A percentile compares a stretch with the other conserved stretches of the same genome.
phyloP scores from a whole-genome alignment of 2,797 vertebrate genomes.

The Sebastiscus albofasciatus region DNA sequence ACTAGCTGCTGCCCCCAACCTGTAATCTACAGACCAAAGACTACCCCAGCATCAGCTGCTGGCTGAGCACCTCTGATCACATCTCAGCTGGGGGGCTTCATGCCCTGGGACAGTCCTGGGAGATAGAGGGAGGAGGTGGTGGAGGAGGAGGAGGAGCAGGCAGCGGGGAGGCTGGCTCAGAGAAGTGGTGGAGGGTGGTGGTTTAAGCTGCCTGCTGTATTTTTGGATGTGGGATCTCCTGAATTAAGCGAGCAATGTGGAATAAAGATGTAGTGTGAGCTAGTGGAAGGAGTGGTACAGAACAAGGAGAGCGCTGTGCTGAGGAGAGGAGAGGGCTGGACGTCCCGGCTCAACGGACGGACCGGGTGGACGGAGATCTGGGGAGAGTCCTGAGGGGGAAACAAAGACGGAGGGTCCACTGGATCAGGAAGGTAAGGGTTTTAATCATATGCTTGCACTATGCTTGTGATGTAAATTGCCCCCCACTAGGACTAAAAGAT shows the following conservation, averaged over 20 bases:
- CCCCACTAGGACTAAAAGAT: not conserved
- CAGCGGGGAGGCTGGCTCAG: constrained; percentile 52
- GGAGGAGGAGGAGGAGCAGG: constrained; percentile 52
- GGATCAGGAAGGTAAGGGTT: constrained; percentile 78
- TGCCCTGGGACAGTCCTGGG: constrained; percentile 68
- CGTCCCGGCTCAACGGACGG: constrained; percentile 61
- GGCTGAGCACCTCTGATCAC: constrained; percentile 52
- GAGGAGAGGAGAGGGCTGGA: constrained; percentile 68
- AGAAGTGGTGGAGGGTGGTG: constrained; percentile 61
- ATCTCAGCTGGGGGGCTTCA: constrained; percentile 56
- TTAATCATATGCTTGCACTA: constrained; percentile 7
- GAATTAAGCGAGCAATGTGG: constrained; percentile 79
- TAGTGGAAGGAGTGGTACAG: constrained; percentile 64
- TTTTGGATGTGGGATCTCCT: constrained; percentile 83
- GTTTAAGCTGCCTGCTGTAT: constrained; percentile 71
- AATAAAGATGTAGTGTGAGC: constrained; percentile 89
- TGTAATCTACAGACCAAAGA: constrained; percentile 23
- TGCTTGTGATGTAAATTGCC: not conserved
- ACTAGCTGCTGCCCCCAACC: constrained; percentile 19
- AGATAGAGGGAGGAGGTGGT: constrained; percentile 49
- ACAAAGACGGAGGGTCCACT: constrained; percentile 62
- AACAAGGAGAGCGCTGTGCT: constrained; percentile 86
- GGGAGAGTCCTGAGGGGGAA: constrained; percentile 40
- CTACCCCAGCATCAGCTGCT: constrained; percentile 51
- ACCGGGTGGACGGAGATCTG: constrained; percentile 48